Evolutionary conservation across 2,113 vertebrate species (phyloP).

Genomic region (Isurus oxyrinchus): DNA sequence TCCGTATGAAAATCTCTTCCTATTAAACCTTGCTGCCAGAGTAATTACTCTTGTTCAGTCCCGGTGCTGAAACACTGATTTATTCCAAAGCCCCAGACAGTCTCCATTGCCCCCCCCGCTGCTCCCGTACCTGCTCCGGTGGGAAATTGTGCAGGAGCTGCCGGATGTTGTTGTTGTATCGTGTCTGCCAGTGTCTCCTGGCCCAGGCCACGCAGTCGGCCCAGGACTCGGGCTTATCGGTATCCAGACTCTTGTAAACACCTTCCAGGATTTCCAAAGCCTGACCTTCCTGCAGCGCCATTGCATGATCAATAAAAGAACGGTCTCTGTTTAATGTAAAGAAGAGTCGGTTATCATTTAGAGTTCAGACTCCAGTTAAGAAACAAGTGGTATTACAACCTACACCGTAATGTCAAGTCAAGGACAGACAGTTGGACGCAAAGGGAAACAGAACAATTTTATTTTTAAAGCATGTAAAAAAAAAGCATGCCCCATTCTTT

Average conservation of each 20-base stretch:
- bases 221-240: conserved; percentile 55
- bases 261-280: conserved; percentile 56
- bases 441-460: neutral
- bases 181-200: conserved; percentile 58
- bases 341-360: neutral
- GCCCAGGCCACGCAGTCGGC: conserved; percentile 68
- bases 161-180: conserved; percentile 56
- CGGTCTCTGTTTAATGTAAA: conserved; percentile 52
- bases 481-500: neutral
- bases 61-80: neutral
- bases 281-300: conserved; percentile 43
- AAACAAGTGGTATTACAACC: neutral
- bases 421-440: neutral
- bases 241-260: conserved; percentile 51
- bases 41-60: conserved; percentile 16
- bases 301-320: conserved; percentile 50
- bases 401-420: neutral
- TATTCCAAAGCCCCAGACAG: conserved; percentile 20
- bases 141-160: conserved; percentile 68
- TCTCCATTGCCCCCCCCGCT: accelerated
- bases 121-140: conserved; percentile 48
- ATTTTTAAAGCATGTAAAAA: neutral
- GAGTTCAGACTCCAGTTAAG: neutral
- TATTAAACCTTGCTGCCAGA: neutral
- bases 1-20: neutral